Percentiles rank a stretch among this genome's conserved stretches.
These are phyloP conservation scores for Drosophila sordidapex DNA, from an alignment of 2,888 invertebrate species.

Conservation along the genomic window DNA sequence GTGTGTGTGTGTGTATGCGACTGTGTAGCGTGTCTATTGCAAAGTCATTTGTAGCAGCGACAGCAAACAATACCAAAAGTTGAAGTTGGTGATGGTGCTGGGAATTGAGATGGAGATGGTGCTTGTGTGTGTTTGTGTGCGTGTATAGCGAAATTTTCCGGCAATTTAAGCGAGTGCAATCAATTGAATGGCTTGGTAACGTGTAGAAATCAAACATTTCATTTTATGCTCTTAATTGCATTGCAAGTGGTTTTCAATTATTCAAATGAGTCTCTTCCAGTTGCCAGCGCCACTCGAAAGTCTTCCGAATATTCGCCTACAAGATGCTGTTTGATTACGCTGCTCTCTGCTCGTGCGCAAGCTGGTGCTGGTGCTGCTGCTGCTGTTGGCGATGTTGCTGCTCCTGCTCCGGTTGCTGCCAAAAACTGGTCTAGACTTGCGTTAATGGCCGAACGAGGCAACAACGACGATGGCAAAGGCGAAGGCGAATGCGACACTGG, in stretches of 20 bases:
- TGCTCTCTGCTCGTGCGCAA: conserved; percentile 12
- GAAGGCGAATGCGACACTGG: conserved; percentile 44
- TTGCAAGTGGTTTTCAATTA: conserved; percentile 77
- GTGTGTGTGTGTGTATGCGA: conserved; percentile 43
- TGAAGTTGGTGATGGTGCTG: neutral
- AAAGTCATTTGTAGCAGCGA: conserved; percentile 45
- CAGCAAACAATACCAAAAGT: conserved; percentile 36
- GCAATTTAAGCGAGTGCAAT: conserved; percentile 69
- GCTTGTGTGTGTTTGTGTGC: conserved; percentile 20
- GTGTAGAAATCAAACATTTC: conserved; percentile 68
- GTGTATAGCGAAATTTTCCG: conserved; percentile 69
- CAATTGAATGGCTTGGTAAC: conserved; percentile 45
- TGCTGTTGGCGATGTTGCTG: conserved; percentile 16
- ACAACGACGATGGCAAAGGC: conserved; percentile 5
- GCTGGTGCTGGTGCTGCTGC: conserved; percentile 22
- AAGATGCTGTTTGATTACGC: conserved; percentile 32
- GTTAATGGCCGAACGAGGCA: conserved; percentile 58
- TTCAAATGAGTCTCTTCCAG: conserved; percentile 71
- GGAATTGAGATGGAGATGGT: conserved; percentile 19
- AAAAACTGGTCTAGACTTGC: conserved; percentile 73
- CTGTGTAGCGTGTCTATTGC: conserved; percentile 61
- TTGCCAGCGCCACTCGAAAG: conserved; percentile 42
- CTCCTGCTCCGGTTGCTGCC: conserved; percentile 43
- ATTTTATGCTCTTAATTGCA: conserved; percentile 76
- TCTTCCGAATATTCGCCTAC: conserved; percentile 44